Conservation (phyloP, 2,797 vertebrate genomes). For the Myotis pilosus region DNA sequence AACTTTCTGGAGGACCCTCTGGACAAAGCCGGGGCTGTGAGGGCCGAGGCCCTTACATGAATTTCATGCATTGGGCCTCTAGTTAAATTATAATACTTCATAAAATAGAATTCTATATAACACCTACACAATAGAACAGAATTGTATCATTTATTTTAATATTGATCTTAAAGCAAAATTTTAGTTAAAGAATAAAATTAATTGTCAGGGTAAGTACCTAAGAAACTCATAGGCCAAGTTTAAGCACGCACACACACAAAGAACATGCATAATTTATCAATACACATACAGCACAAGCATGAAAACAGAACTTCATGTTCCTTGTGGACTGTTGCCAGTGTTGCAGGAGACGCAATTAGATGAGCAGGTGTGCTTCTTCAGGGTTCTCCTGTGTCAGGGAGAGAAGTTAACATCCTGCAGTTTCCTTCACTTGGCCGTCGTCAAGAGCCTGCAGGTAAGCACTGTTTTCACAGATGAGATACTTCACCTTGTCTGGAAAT, state of each 20-base stretch:
- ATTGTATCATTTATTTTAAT: background rate
- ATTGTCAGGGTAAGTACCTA: background rate
- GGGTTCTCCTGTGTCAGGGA: background rate
- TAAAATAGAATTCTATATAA: background rate
- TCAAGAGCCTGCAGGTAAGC: background rate
- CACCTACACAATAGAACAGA: background rate
- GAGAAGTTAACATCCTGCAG: background rate
- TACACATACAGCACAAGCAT: background rate
- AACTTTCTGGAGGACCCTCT: too few relatives aligned
- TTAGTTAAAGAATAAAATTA: background rate
- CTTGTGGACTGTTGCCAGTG: background rate
- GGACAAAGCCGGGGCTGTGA: too few relatives aligned
- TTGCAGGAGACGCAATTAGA: background rate
- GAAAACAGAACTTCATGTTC: background rate
- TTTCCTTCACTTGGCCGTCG: background rate
- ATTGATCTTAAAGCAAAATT: background rate
- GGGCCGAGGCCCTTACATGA: too few relatives aligned
- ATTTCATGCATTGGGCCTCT: too few relatives aligned
- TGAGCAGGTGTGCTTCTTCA: constrained; percentile 28
- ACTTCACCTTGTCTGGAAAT: constrained; percentile 30
- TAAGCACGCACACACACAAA: background rate
- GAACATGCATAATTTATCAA: background rate
- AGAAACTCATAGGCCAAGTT: background rate
- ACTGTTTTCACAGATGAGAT: constrained; percentile 20
- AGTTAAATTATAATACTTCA: background rate